Conservation (phyloP, 2,797 vertebrate genomes). For the Megaceryle alcyon region DNA sequence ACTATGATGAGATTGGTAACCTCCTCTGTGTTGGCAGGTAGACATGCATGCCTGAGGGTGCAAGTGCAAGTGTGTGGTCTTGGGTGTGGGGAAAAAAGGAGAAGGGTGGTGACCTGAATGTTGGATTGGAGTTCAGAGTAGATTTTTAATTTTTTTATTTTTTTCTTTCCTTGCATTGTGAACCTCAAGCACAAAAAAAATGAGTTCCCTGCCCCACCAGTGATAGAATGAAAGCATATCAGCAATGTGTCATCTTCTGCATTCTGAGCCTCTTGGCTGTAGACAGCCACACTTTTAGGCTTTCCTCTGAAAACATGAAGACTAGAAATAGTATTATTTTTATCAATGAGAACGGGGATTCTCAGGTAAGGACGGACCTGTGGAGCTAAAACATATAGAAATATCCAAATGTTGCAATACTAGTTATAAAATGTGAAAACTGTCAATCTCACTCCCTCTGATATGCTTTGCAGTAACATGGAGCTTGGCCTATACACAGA, state of each 20-base stretch:
- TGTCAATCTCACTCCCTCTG: neutral
- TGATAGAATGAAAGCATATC: neutral
- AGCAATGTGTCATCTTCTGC: neutral
- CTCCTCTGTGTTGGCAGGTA: slow-evolving; percentile 25
- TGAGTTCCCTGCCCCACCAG: neutral
- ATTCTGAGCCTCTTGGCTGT: neutral
- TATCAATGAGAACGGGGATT: neutral
- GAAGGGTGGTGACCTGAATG: slow-evolving; percentile 62
- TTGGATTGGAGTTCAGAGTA: slow-evolving; percentile 46
- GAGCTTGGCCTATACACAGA: neutral
- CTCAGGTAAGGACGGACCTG: neutral
- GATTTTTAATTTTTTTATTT: neutral
- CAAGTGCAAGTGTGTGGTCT: slow-evolving; percentile 59
- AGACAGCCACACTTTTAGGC: neutral
- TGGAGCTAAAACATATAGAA: neutral
- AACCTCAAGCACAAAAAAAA: neutral
- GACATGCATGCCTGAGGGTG: slow-evolving; percentile 11
- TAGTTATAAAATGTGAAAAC: neutral
- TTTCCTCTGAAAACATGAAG: neutral
- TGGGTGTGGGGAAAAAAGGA: slow-evolving; percentile 52
- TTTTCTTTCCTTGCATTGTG: neutral
- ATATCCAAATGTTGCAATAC: neutral
- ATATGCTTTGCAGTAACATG: neutral
- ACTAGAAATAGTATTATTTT: neutral
- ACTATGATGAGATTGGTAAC: neutral